Evolutionary conservation across 2,888 invertebrate species (phyloP).

Genomic region (Apamea epomidion): DNA sequence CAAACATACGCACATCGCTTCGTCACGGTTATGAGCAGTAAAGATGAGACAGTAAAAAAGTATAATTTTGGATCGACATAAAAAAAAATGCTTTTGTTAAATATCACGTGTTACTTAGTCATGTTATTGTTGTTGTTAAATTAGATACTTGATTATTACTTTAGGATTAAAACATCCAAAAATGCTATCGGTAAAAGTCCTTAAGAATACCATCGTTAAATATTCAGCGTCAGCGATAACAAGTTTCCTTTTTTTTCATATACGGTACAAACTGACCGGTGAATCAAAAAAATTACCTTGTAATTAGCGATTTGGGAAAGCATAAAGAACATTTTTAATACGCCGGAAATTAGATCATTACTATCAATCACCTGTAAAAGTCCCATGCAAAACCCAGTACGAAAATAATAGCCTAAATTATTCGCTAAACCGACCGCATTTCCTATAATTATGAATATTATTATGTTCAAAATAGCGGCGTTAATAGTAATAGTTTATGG

Average conservation of each 20-base stretch:
- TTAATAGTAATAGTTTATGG: constrained; percentile 54
- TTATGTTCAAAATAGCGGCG: constrained; percentile 51
- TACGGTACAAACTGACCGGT: neutral
- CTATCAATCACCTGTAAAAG: neutral
- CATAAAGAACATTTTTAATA: neutral
- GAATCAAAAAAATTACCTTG: neutral
- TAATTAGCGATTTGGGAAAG: neutral
- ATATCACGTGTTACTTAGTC: neutral
- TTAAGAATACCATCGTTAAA: neutral
- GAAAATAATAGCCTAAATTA: constrained; percentile 49
- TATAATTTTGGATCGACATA: neutral
- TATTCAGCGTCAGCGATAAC: neutral
- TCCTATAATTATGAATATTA: constrained; percentile 61
- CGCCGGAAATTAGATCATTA: constrained; percentile 16
- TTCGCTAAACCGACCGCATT: constrained; percentile 51
- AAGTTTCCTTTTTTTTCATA: neutral
- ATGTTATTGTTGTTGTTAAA: neutral
- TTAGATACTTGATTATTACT: neutral
- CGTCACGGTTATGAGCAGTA: constrained; percentile 30
- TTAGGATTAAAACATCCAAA: neutral
- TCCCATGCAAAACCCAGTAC: neutral
- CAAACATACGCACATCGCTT: constrained; percentile 28
- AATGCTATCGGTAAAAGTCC: no score
- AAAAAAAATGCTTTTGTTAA: constrained; percentile 5
- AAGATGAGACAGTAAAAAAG: constrained; percentile 38